Evolutionary conservation across 2,888 invertebrate genomes (phyloP), one percentile per base, ranked within the genome.

Genomic region (Theretra japonica): DNA sequence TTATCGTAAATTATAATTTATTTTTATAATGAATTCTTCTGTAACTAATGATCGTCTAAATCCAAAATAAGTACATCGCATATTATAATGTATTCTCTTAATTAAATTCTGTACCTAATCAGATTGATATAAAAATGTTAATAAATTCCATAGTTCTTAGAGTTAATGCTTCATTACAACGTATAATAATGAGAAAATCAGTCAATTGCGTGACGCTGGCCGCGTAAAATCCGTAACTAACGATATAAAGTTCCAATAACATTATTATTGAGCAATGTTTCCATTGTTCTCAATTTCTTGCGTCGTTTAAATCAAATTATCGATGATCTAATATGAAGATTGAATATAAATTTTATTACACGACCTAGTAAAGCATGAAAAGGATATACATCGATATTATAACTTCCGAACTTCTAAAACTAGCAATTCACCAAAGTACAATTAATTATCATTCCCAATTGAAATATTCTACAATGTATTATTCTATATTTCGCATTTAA

Each of bases 231-330:
- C 23, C 48, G 48, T 48, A 65, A 23, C 65, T 17, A 17, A 15
- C 65, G 41, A 65, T 65, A 48, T 17, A 30, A 21, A 17, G 15
- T 17, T 21, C 33, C n/a, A 41, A 21, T 62, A 41, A 21, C 41
- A 62, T 62, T 62, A 15, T 62, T 21, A 41, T 0, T 17, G 15
- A 41, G 4, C 17, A 8, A 21, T 41, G 62, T 21, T 62, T 62
- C 41, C 41, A 65, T 65, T 65, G 41, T 48, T 41, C 41, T 65
- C 48, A 21, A 65, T 62, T 62, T 62, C 41, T 62, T 48, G 41
- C 6, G 6, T 65, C 17, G 23, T 23, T 65, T 65, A 65, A 48
- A 65, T 23, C 23, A 23, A 65, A 65, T 65, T 65, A 65, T n/a
- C 53, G n/a, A 65, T 21, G 11, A 62, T 19, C 28, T 28, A 58